Base-by-base conservation (phyloP, 1,140 invertebrate species). In the Ganaspis sp. region DNA sequence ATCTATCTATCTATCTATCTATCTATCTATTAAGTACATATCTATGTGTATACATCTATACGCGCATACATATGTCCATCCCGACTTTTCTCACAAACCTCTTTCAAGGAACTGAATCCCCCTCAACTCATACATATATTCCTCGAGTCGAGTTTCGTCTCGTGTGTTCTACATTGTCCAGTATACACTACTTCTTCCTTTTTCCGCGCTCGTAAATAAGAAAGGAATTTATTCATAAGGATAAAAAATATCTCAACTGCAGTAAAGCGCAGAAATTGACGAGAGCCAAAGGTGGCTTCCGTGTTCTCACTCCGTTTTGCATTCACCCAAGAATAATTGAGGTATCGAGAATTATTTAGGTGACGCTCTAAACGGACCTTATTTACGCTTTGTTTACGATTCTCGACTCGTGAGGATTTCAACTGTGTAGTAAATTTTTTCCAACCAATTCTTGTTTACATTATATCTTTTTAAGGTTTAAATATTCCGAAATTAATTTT, bases 61-160 rank as follows among this genome's bases (percentile, higher is more conserved):
- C n/a, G n/a, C n/a, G n/a, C n/a, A n/a, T n/a, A n/a, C n/a, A n/a
- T n/a, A n/a, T n/a, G n/a, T 34, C 9, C 45, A 42, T 73, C 17
- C 19, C 38, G 5, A n/a, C 26, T 42, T 11, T 11, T 19, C 72
- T 64, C 54, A 9, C 23, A 12, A 17, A 1, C 54, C 54, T 64
- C 23, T 29, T 64, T 26, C 58, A 34, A 2, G 58, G 23, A 64
- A 29, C 58, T 64, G 26, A 64, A 64, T 64, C 40, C 23, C 23
- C 58, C 15, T 64, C 23, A 29, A 74, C 58, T 49, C 73, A 74
- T 40, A 73, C 72, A 73, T 58, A 73, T 38, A 54, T 34, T 45
- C 49, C 26, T 15, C 58, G 58, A 64, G 15, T n/a, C 45, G 58
- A 34, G 58, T 26, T 29, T 29, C 23, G 58, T 64, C 58, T 64